A percentile compares a stretch with the other conserved stretches of the same genome.
phyloP scores from a whole-genome alignment of 2,888 invertebrate genomes.

The Balanococcus diminutus region DNA sequence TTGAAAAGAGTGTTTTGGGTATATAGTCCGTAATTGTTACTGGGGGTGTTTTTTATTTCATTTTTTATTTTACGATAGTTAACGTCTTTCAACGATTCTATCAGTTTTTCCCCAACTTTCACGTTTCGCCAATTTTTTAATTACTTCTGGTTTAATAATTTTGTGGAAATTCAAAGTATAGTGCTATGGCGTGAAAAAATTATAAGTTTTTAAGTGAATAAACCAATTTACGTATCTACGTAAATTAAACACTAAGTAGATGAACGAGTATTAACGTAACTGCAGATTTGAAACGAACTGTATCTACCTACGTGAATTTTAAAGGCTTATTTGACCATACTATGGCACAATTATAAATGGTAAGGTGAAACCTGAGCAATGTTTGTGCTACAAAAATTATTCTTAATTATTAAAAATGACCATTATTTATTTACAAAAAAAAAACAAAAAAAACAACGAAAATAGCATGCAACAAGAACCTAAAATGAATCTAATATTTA shows the following conservation, averaged over 20 bases:
- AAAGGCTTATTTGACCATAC: neutral
- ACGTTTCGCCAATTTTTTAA: neutral
- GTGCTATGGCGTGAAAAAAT: neutral
- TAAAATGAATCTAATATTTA: neutral
- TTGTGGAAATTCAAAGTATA: neutral
- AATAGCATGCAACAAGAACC: neutral
- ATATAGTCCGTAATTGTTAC: slow-evolving; percentile 30
- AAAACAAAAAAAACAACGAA: neutral
- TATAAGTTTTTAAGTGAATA: neutral
- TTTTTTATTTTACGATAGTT: neutral
- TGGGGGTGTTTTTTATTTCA: neutral
- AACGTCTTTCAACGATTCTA: neutral
- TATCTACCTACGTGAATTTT: neutral
- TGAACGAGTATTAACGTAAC: too few species aligned
- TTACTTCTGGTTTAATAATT: slow-evolving; percentile 2
- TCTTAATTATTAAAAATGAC: neutral
- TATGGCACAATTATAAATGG: neutral
- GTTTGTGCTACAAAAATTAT: neutral
- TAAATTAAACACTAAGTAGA: too few species aligned
- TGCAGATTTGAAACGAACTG: neutral
- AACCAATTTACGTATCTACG: too few species aligned
- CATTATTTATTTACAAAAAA: neutral
- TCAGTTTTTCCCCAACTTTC: neutral
- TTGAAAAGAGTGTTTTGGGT: slow-evolving; percentile 32
- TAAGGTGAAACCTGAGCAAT: neutral